Base-by-base conservation (phyloP, 2,888 invertebrate species). In the Liopterus haemorrhoidalis region DNA sequence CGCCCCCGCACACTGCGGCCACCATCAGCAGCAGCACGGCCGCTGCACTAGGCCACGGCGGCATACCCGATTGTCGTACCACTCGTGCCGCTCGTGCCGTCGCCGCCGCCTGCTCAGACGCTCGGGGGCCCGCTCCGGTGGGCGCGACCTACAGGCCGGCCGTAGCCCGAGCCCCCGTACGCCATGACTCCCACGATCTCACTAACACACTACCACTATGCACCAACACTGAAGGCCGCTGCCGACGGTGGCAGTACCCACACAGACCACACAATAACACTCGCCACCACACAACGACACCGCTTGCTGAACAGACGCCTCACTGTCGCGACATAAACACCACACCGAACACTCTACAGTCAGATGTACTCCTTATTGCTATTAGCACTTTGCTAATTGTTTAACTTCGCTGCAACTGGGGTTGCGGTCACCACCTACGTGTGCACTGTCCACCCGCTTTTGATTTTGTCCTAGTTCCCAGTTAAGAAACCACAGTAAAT, bases 21-120 rank as follows among this genome's bases (percentile, higher is more conserved):
- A 16, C 58, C 46, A 44, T 48, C 35, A 52, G 48, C 50, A 46
- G 47, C 47, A 46, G 39, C 42, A 44, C 44, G 42, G 41, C 38
- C 46, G 43, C 46, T 33, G 33, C 24, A 24, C 33, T 24, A 31
- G n/a, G n/a, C n/a, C n/a, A n/a, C n/a, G n/a, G n/a, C n/a, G n/a
- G n/a, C n/a, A n/a, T n/a, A n/a, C n/a, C n/a, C n/a, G n/a, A n/a
- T n/a, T n/a, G n/a, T 20, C 30, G 9, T 21, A 14, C 11, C 14
- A 14, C 30, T 24, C 16, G 14, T 16, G 16, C 4, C 11, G 22
- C 27, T 31, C 41, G 15, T 46, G 37, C 31, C 36, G 27, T 28
- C 32, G 27, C 37, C 19, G 32, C 32, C 27, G 28, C 37, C 14
- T 28, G 27, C 14, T 38, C 33, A 18, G 12, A 6, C 25, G 5